phyloP scores from a whole-genome alignment of 37 sponge, comb jelly and placozoan species.

The Axinella damicornis region DNA sequence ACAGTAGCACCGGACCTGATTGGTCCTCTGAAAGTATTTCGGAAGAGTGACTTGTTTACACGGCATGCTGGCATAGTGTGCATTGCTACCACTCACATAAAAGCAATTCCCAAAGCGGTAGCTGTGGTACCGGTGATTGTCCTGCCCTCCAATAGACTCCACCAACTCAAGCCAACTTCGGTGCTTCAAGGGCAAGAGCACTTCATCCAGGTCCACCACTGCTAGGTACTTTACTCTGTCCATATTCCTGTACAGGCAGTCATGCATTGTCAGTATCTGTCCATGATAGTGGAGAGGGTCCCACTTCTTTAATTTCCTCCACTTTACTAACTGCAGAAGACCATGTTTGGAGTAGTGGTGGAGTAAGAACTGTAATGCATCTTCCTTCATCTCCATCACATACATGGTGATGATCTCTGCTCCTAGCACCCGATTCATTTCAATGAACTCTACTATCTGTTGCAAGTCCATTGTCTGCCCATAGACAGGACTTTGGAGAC shows the following conservation, averaged over 20 bases:
- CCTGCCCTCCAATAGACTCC: not conserved
- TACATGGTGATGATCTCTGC: constrained; percentile 26
- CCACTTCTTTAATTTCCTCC: constrained; percentile 30
- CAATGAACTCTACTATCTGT: constrained; percentile 18
- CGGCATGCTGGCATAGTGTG: too few relatives aligned
- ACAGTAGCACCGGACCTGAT: too few relatives aligned
- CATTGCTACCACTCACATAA: too few relatives aligned
- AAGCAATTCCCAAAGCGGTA: too few relatives aligned
- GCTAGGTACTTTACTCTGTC: constrained; percentile 37
- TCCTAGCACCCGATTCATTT: constrained; percentile 35
- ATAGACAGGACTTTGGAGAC: constrained; percentile 20
- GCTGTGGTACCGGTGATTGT: not conserved
- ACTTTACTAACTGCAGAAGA: not conserved
- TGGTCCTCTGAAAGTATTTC: too few relatives aligned
- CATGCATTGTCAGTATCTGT: constrained; percentile 24
- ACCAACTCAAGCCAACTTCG: constrained; percentile 14
- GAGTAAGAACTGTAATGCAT: not conserved
- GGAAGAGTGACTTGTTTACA: too few relatives aligned
- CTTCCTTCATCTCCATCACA: not conserved
- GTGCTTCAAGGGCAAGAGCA: constrained; percentile 32
- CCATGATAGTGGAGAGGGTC: constrained; percentile 44
- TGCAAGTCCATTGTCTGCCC: not conserved
- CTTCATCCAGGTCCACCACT: constrained; percentile 49
- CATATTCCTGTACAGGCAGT: constrained; percentile 36
- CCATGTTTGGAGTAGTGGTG: not conserved